A percentile compares a stretch with the other conserved stretches of the same genome.
Conservation (phyloP, 2,888 invertebrate species). For the Rhopalosiphum nymphaeae region DNA sequence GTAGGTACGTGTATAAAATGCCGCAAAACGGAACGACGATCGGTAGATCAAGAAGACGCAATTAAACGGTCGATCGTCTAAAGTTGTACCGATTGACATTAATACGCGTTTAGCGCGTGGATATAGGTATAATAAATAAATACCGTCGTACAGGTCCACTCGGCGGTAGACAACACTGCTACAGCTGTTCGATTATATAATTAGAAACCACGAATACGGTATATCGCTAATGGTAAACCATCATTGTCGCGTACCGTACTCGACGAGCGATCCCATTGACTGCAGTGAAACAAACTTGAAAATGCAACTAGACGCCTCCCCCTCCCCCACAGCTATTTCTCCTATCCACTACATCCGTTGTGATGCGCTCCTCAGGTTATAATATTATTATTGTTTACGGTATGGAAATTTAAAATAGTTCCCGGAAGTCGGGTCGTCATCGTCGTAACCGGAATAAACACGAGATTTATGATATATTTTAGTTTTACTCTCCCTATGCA, state of each 20-base stretch:
- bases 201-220: constrained; percentile 57
- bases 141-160: background rate
- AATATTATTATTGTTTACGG: constrained; percentile 39
- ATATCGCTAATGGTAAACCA: constrained; percentile 26
- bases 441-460: background rate
- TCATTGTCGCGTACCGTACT: constrained; percentile 18
- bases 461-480: background rate
- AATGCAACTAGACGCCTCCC: constrained; percentile 1
- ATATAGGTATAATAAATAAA: background rate
- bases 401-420: constrained; percentile 53
- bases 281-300: background rate
- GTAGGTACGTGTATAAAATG: background rate
- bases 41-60: background rate
- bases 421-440: constrained; percentile 25
- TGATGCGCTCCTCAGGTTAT: background rate
- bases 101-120: background rate
- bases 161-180: background rate
- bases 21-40: background rate
- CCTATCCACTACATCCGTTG: background rate
- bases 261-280: constrained; percentile 49
- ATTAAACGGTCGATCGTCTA: background rate
- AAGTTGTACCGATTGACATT: constrained; percentile 11
- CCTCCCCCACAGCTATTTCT: background rate
- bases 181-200: constrained; percentile 62
- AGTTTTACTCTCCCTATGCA: background rate